Evolutionary conservation across 92 coral and sea anemone species (phyloP).

Genomic region (Porites evermanni): DNA sequence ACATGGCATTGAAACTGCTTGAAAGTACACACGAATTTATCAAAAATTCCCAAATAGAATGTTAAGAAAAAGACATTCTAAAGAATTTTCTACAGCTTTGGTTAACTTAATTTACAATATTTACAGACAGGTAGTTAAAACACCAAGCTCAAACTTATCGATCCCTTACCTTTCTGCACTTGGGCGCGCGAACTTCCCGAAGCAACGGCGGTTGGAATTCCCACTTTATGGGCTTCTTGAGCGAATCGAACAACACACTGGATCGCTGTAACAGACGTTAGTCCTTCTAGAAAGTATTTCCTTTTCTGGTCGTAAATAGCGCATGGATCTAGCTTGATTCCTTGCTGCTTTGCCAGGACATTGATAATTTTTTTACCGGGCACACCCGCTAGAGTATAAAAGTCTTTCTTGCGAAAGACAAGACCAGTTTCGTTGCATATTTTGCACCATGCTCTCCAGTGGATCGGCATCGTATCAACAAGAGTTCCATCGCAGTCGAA

Average conservation of each 20-base stretch:
- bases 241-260: slow-evolving; percentile 89
- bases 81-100: too few species aligned
- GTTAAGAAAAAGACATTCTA: too few species aligned
- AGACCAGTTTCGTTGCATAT: slow-evolving; percentile 95
- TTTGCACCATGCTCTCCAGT: slow-evolving; percentile 95
- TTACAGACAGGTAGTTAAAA: too few species aligned
- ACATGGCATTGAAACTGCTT: background rate
- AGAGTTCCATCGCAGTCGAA: slow-evolving; percentile 99
- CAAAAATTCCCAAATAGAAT: too few species aligned
- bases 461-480: slow-evolving; percentile 96
- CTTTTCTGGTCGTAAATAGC: slow-evolving; percentile 91
- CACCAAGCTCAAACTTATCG: background rate
- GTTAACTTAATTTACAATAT: too few species aligned
- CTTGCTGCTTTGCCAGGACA: slow-evolving; percentile 83
- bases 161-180: slow-evolving; percentile 85
- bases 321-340: slow-evolving; percentile 79
- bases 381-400: slow-evolving; percentile 92
- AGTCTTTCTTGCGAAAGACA: slow-evolving; percentile 77
- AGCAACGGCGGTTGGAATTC: slow-evolving; percentile 91
- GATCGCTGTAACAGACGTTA: slow-evolving; percentile 70
- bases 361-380: slow-evolving; percentile 95
- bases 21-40: too few species aligned
- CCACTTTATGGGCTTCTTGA: slow-evolving; percentile 76
- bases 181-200: slow-evolving; percentile 95
- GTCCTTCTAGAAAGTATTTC: slow-evolving; percentile 68